Evolutionary conservation across 2,797 vertebrate species (phyloP).

Genomic region (Anguilla megastoma): DNA sequence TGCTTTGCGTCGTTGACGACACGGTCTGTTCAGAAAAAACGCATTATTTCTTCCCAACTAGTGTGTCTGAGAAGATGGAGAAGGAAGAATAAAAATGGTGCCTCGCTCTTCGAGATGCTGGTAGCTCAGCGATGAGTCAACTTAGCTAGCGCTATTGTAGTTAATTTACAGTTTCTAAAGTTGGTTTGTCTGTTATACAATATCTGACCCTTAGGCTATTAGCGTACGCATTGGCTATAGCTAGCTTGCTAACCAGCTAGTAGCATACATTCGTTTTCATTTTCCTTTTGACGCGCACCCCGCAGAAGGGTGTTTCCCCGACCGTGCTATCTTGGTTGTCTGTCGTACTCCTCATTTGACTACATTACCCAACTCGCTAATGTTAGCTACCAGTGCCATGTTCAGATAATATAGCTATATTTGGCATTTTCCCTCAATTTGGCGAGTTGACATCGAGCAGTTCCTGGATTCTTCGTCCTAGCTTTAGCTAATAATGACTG

Average conservation of each 20-base stretch:
- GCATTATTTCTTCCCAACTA: neutral
- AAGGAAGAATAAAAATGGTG: conserved; percentile 22
- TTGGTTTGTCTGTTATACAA: neutral
- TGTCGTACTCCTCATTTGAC: neutral
- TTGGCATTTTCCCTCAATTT: neutral
- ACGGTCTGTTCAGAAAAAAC: neutral
- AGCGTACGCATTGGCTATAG: neutral
- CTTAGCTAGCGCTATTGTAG: neutral
- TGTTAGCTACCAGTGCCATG: neutral
- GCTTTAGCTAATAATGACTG: no score
- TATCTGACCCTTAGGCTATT: neutral
- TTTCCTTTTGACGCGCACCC: no score
- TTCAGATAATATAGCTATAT: neutral
- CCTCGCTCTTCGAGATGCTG: neutral
- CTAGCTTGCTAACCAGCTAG: neutral
- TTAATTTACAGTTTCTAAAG: neutral
- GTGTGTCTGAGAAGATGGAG: neutral
- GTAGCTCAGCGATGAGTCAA: neutral
- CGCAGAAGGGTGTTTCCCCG: neutral
- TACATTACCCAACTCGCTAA: neutral
- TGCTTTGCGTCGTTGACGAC: neutral
- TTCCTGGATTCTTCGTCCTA: neutral
- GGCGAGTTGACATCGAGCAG: neutral
- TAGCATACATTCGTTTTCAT: no score
- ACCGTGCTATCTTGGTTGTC: neutral